Evolutionary conservation across 2,888 invertebrate genomes (phyloP), one percentile per base, ranked within the genome.

Genomic region (Myathropa florea): DNA sequence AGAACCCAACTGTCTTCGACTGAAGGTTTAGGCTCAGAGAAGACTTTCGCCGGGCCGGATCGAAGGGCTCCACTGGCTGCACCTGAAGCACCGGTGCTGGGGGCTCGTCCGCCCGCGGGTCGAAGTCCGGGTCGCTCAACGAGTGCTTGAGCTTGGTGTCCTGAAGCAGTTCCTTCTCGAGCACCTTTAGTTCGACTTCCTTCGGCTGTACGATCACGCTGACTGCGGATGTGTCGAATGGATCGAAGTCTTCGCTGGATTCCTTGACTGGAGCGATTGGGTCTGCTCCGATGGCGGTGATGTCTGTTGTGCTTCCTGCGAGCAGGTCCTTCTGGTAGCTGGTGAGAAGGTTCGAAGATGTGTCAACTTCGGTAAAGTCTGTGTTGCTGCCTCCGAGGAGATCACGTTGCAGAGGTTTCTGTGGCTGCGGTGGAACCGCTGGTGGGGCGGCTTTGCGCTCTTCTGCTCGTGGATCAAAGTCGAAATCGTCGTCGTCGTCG

Each of bases 141-240:
- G 94, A 94, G 59, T 93, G 93, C 86, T 94, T 93, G 65, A 93
- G 92, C 23, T 92, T 91, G 36, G 92, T 91, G 57, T 94, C 93
- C 14, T 94, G 94, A 1, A 97, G 94, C 12, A 97, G 92, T 91
- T 97, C 97, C 90, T 95, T 94, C 92, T 97, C 97, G 57, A 97
- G 92, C 89, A 96, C 94, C 91, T 96, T 96, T 2, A 97, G 91
- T 92, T 97, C 97, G 6, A 96, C 95, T 92, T 95, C 95, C 53
- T 97, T 97, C 0, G 97, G 96, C 73, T 95, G 95, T 60, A 95
- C 94, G 39, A 96, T 94, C 71, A 94, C 94, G 89, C 95, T 95
- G 2, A 97, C 95, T 36, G 95, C 94, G 0, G 97, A 97, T 0
- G 97, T 97, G 90, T 97, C 97, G 90, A 98, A 97, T 0, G 97